phyloP scores from a whole-genome alignment of 2,888 invertebrate genomes.

The Drosophila bunnanda region DNA sequence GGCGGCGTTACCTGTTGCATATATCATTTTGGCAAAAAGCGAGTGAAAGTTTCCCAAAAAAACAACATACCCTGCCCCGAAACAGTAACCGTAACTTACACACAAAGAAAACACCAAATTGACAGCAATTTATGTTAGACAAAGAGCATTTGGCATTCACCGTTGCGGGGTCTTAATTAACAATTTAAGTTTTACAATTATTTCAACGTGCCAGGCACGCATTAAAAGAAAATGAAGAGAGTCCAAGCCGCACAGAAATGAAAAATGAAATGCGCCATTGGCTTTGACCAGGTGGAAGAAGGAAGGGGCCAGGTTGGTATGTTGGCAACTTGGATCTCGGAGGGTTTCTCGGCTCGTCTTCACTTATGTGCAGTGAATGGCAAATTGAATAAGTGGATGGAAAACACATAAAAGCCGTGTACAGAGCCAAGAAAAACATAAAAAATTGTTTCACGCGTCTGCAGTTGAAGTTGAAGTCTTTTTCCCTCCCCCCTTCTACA shows the following conservation, averaged over 20 bases:
- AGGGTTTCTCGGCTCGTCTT: slow-evolving; percentile 19
- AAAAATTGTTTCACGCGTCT: slow-evolving; percentile 75
- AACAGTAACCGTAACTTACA: slow-evolving; percentile 5
- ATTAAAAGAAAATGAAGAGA: slow-evolving; percentile 45
- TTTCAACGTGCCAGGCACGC: slow-evolving; percentile 48
- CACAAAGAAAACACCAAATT: slow-evolving; percentile 17
- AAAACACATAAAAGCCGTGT: slow-evolving; percentile 51
- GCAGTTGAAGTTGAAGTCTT: slow-evolving; percentile 46
- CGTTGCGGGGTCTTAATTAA: slow-evolving; percentile 30
- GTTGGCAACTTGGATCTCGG: slow-evolving; percentile 8
- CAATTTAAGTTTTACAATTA: slow-evolving; percentile 43
- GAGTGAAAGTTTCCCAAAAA: slow-evolving; percentile 63
- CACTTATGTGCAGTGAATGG: slow-evolving; percentile 75
- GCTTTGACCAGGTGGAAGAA: slow-evolving; percentile 32
- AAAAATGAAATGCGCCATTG: slow-evolving; percentile 74
- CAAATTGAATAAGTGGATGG: slow-evolving; percentile 71
- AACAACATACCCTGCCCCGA: slow-evolving; percentile 9
- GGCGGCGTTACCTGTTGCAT: slow-evolving; percentile 58
- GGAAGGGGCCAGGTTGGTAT: slow-evolving; percentile 14
- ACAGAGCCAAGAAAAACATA: slow-evolving; percentile 48
- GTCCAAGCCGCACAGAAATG: slow-evolving; percentile 43
- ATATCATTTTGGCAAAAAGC: slow-evolving; percentile 40
- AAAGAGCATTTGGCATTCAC: slow-evolving; percentile 35
- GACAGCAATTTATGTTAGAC: slow-evolving; percentile 12
- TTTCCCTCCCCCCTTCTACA: slow-evolving; percentile 6